phyloP scores from a whole-genome alignment of 2,113 vertebrate species.

The Microcebus murinus region DNA sequence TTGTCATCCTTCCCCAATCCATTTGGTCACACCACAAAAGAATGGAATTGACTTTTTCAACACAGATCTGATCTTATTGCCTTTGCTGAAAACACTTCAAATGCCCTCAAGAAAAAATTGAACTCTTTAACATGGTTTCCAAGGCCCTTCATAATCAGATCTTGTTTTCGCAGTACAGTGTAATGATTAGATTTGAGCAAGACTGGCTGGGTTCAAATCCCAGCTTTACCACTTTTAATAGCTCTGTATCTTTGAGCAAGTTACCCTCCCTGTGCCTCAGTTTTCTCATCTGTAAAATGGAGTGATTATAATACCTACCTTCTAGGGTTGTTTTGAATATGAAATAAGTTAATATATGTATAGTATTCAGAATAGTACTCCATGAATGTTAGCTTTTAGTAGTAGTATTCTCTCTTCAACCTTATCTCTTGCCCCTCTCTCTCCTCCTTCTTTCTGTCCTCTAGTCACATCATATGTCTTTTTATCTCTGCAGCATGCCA shows the following conservation, averaged over 20 bases:
- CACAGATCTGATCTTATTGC: constrained; percentile 34
- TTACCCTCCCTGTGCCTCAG: neutral
- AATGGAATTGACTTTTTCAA: constrained; percentile 4
- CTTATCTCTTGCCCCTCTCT: neutral
- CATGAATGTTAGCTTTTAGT: neutral
- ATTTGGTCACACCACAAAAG: neutral
- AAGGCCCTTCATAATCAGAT: constrained; percentile 8
- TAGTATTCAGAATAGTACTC: neutral
- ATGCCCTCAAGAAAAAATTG: neutral
- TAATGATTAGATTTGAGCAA: neutral
- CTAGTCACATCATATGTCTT: neutral
- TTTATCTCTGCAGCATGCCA: neutral
- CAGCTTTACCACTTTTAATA: neutral
- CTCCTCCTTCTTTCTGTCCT: neutral
- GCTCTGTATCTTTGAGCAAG: neutral
- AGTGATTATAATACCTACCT: neutral
- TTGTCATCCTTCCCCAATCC: neutral
- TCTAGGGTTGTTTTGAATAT: neutral
- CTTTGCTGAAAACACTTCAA: constrained; percentile 47
- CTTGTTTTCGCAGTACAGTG: neutral
- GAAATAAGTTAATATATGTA: neutral
- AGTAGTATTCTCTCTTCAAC: neutral
- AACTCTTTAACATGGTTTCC: neutral
- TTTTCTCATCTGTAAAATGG: constrained; percentile 40
- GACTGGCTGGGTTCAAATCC: neutral